A percentile compares a stretch with the other conserved stretches of the same genome.
These are phyloP conservation scores for Amblyraja radiata DNA, from an alignment of 2,797 vertebrate genomes.

Conservation along the genomic window DNA sequence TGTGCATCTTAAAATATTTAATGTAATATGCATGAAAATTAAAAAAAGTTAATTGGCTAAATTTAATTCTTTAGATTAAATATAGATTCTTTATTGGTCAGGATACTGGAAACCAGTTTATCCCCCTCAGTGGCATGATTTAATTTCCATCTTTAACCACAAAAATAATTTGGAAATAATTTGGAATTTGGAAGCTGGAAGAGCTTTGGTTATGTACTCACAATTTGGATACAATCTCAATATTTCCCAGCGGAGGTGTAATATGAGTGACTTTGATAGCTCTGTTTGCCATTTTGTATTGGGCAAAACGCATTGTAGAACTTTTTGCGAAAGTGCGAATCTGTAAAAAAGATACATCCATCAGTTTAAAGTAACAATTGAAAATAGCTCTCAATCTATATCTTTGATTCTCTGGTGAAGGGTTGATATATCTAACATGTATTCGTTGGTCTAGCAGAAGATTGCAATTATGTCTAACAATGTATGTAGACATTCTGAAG, in stretches of 20 bases:
- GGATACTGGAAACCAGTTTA: background rate
- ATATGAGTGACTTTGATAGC: background rate
- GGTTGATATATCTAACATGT: background rate
- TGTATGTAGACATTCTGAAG: background rate
- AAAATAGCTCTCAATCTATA: background rate
- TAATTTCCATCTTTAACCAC: background rate
- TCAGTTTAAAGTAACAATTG: background rate
- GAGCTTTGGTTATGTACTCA: no score
- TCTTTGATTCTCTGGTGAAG: background rate
- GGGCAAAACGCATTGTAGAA: background rate
- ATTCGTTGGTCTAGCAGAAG: background rate
- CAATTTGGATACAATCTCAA: no score
- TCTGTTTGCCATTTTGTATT: background rate
- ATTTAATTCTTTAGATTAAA: background rate
- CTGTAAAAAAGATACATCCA: background rate
- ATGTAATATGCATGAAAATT: background rate
- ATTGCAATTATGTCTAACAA: no score
- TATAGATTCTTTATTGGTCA: background rate
- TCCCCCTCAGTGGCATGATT: background rate
- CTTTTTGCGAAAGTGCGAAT: background rate
- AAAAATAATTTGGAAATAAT: background rate
- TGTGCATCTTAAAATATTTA: background rate
- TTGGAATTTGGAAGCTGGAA: background rate
- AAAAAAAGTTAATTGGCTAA: background rate
- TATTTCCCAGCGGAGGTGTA: background rate